These are phyloP conservation scores for Drosophila mettleri DNA, from an alignment of 2,888 invertebrate genomes.

Conservation along the genomic window DNA sequence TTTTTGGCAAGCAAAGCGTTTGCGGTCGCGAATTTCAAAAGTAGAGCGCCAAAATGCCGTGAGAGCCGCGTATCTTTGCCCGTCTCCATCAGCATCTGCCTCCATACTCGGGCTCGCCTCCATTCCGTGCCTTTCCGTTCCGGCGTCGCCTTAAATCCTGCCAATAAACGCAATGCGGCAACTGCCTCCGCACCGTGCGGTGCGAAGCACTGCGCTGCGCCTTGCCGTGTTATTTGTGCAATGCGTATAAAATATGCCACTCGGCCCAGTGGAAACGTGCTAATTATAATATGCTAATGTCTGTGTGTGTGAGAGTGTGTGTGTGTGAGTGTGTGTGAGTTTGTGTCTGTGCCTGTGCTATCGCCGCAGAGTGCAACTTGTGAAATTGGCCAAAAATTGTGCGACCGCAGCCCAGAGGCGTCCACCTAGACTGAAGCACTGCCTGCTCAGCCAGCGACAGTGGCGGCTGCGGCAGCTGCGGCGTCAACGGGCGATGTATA, in stretches of 20 bases:
- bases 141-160: slow-evolving; percentile 41
- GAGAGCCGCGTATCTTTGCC: slow-evolving; percentile 29
- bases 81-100: slow-evolving; percentile 11
- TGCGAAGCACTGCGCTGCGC: slow-evolving; percentile 3
- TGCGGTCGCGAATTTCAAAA: slow-evolving; percentile 64
- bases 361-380: slow-evolving; percentile 55
- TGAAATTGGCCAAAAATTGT: slow-evolving; percentile 68
- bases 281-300: slow-evolving; percentile 72
- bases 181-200: slow-evolving; percentile 16
- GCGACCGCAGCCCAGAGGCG: slow-evolving; percentile 47
- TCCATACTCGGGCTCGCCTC: background rate
- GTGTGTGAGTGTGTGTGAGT: background rate
- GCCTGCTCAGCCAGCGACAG: slow-evolving; percentile 5
- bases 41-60: slow-evolving; percentile 56
- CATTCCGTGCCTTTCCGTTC: slow-evolving; percentile 15
- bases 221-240: slow-evolving; percentile 49
- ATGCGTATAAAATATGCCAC: slow-evolving; percentile 61
- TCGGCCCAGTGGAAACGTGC: slow-evolving; percentile 61
- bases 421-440: slow-evolving; percentile 31
- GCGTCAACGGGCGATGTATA: slow-evolving; percentile 32
- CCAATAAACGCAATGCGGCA: slow-evolving; percentile 63
- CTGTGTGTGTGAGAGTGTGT: slow-evolving; percentile 1
- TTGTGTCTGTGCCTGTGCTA: background rate
- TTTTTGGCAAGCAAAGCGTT: slow-evolving; percentile 59
- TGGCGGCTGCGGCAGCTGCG: background rate